Base-by-base conservation (phyloP, 2,888 invertebrate species). In the Pterobdella sp. region DNA sequence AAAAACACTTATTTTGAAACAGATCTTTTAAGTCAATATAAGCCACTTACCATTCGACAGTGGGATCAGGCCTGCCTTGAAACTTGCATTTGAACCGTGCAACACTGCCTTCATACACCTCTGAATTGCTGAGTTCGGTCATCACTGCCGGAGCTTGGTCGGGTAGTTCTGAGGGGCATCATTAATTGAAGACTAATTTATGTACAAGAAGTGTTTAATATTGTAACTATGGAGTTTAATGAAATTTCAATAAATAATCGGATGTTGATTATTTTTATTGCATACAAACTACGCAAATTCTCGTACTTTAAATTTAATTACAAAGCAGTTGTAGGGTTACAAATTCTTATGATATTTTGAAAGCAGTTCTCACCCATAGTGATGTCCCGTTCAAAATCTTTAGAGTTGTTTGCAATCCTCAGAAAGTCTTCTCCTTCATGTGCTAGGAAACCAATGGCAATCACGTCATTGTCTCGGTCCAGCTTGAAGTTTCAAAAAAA, bases 141-240 rank as follows among this genome's bases (percentile, higher is more conserved):
- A 90, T 88, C 75, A 93, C 87, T 78, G 90, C 88, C 68, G 94
- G 94, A 80, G 80, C 79, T 76, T 80, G 80, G 75, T 82, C 82
- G 52, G 82, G 81, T 74, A 82, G 76, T 78, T 82, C 82, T 82
- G 78, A 36, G 79, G 77, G 56, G 7, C 2, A 52, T 7, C 7
- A 42, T 14, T 14, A 42, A 42, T 42, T n/a, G n/a, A 42, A 42
- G 49, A 42, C 7, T 42, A 14, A 42, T 42, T 14, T 42, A 42
- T 42, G 22, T 14, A 42, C 7, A 42, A 42, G 22, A 22, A 42
- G 7, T 42, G 7, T 42, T 42, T 42, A 42, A 42, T 42, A 42
- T 42, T 42, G 7, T 18, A 42, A 18, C 18, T 42, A 42, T 42
- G 42, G 42, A 42, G 42, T 18, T 42, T 7, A 42, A 42, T 42